phyloP scores from a whole-genome alignment of 1,140 invertebrate genomes.

The Drosophila bifasciata region DNA sequence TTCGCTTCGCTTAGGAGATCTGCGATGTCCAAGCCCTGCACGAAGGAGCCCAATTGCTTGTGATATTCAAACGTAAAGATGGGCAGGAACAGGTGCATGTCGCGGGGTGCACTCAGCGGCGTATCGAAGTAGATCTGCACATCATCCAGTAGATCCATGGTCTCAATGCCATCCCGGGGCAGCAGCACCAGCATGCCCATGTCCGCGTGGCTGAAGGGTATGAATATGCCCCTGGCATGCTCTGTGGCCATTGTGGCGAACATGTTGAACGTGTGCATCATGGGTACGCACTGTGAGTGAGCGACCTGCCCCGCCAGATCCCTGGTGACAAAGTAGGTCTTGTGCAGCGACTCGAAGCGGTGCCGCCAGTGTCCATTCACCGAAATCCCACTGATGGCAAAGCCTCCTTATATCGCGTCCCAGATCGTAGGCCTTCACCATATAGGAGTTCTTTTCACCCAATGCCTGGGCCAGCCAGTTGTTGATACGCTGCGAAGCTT shows the following conservation, averaged over 20 bases:
- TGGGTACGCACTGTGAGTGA: not conserved
- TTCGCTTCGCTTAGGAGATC: not conserved
- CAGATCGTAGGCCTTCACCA: too few relatives aligned
- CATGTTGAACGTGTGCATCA: slow-evolving; percentile 10
- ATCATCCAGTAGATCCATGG: not conserved
- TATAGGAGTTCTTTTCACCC: too few relatives aligned
- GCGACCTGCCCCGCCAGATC: too few relatives aligned
- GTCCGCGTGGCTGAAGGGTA: slow-evolving; percentile 12
- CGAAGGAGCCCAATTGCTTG: not conserved
- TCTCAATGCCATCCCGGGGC: not conserved
- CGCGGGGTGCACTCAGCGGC: not conserved
- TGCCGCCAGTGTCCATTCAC: too few relatives aligned
- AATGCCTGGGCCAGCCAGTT: too few relatives aligned
- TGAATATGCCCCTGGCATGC: not conserved
- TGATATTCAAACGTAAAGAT: not conserved
- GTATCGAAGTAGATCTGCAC: slow-evolving; percentile 3
- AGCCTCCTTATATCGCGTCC: too few relatives aligned
- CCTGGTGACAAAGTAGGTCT: too few relatives aligned
- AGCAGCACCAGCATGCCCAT: slow-evolving; percentile 16
- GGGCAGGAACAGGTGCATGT: slow-evolving; percentile 26
- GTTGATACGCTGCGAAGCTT: too few relatives aligned
- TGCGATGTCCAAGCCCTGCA: not conserved
- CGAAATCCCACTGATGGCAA: too few relatives aligned
- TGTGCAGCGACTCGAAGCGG: too few relatives aligned
- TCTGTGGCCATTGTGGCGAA: not conserved